Evolutionary conservation across 1,140 invertebrate species (phyloP).

Genomic region (Meteorus sp.): DNA sequence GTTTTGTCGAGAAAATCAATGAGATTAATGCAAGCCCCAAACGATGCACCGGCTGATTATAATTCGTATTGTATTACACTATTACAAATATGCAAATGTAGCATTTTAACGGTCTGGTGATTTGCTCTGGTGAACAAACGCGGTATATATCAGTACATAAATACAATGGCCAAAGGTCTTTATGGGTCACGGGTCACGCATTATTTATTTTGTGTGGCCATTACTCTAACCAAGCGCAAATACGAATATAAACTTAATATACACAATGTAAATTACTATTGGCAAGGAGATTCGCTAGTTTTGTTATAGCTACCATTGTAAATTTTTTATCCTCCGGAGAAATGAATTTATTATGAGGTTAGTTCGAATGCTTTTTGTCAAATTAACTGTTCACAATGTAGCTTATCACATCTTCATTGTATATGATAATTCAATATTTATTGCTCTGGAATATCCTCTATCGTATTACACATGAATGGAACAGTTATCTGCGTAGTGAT

Average conservation of each 20-base stretch:
- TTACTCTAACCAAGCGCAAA: constrained; percentile 13
- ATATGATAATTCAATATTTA: no score
- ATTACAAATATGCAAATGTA: constrained; percentile 18
- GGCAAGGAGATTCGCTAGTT: not conserved
- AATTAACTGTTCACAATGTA: no score
- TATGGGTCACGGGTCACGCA: constrained; percentile 11
- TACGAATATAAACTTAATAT: no score
- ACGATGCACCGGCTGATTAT: not conserved
- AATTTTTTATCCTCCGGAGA: not conserved
- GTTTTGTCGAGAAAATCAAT: constrained; percentile 11
- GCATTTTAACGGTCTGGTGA: constrained; percentile 10
- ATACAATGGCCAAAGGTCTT: not conserved
- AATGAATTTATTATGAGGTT: not conserved
- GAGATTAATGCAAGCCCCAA: constrained; percentile 12
- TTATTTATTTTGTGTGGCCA: constrained; percentile 16
- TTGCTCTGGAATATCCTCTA: no score
- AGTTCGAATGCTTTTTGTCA: not conserved
- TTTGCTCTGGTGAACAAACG: not conserved
- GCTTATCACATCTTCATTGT: no score
- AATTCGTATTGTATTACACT: constrained; percentile 4
- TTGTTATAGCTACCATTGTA: not conserved
- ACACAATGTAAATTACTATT: no score
- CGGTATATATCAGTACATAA: no score
- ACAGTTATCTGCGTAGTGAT: no score
- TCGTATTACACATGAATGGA: no score